These are phyloP conservation scores for Ceratothoa steindachneri DNA, from an alignment of 2,888 invertebrate genomes.

Conservation along the genomic window DNA sequence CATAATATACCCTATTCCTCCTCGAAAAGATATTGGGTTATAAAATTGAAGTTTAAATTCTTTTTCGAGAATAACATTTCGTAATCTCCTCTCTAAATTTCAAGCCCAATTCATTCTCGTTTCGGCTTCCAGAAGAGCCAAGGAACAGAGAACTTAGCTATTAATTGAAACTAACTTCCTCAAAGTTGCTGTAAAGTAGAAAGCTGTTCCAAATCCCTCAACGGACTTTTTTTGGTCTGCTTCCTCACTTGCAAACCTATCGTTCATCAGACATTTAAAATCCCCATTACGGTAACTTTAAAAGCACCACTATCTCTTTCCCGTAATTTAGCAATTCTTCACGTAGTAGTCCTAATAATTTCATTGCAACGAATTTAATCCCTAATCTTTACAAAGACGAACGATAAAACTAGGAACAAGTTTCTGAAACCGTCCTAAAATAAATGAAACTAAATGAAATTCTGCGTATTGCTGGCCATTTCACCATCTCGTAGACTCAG, in stretches of 20 bases:
- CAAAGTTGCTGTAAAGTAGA: constrained; percentile 45
- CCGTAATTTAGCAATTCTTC: neutral
- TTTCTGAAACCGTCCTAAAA: neutral
- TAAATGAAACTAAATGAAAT: constrained; percentile 1
- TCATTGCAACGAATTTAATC: neutral
- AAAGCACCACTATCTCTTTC: neutral
- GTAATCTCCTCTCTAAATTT: neutral
- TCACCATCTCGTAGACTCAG: constrained; percentile 35
- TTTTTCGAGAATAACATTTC: neutral
- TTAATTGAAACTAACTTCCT: constrained; percentile 45
- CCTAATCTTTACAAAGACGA: neutral
- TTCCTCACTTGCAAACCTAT: neutral
- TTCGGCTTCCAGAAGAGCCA: constrained; percentile 22
- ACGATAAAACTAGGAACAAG: neutral
- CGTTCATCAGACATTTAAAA: neutral
- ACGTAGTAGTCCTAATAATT: neutral
- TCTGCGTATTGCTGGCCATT: constrained; percentile 20
- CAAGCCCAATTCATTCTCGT: constrained; percentile 37
- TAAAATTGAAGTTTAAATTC: neutral
- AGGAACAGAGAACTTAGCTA: constrained; percentile 39
- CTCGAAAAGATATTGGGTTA: neutral
- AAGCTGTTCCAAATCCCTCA: constrained; percentile 34
- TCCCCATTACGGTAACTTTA: neutral
- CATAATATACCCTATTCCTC: neutral
- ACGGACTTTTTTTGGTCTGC: constrained; percentile 19